Conservation (phyloP, 2,113 vertebrate genomes). For the Equus przewalskii region DNA sequence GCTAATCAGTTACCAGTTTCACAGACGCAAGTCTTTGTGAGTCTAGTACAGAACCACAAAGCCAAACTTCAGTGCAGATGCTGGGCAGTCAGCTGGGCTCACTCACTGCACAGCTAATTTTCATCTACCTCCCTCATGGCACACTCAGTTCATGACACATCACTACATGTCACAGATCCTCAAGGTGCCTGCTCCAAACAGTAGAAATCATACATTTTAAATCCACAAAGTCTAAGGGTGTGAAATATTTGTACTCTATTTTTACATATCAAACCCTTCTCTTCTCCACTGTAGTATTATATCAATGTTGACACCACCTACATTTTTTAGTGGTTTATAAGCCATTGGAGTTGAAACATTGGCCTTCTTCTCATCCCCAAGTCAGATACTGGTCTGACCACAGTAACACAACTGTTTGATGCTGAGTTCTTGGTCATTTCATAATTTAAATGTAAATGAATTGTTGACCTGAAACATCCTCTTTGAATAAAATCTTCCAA, state of each 20-base stretch:
- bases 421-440: slow-evolving; percentile 14
- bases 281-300: not conserved
- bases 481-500: slow-evolving; percentile 20
- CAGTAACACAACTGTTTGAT: not conserved
- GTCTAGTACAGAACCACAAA: not conserved
- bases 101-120: too few species aligned
- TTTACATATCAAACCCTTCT: not conserved
- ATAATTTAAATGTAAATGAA: slow-evolving; percentile 56
- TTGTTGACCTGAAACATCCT: slow-evolving; percentile 7
- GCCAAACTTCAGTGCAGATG: not conserved
- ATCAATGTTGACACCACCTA: not conserved
- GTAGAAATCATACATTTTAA: not conserved
- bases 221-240: not conserved
- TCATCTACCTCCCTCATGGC: accelerated
- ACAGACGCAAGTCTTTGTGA: not conserved
- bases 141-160: not conserved
- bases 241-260: not conserved
- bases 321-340: not conserved
- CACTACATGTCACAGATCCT: not conserved
- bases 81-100: not conserved
- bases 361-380: not conserved
- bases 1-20: not conserved
- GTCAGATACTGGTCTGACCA: not conserved
- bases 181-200: not conserved
- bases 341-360: not conserved